These are phyloP conservation scores for Acrocyrtus sp. DNA, from an alignment of 2,888 invertebrate genomes.

Conservation along the genomic window DNA sequence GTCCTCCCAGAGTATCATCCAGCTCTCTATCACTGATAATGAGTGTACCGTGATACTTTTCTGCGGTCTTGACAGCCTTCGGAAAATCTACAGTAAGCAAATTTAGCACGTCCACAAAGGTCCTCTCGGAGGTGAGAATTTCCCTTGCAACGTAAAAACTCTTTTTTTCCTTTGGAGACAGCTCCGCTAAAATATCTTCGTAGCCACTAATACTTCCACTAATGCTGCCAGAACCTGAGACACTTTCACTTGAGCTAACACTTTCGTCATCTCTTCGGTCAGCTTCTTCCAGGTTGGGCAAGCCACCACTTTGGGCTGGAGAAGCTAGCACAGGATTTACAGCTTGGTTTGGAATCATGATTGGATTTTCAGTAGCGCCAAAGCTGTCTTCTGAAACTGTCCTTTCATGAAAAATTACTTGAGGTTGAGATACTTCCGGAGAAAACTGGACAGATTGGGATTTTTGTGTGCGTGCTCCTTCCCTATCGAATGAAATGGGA, in stretches of 20 bases:
- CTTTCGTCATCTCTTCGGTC: constrained; percentile 54
- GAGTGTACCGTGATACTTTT: constrained; percentile 64
- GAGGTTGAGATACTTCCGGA: constrained; percentile 28
- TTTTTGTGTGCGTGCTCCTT: constrained; percentile 6
- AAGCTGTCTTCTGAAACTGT: constrained; percentile 7
- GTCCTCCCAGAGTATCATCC: constrained; percentile 68
- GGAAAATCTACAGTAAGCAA: constrained; percentile 70
- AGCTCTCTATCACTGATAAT: constrained; percentile 68
- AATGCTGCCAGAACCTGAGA: constrained; percentile 23
- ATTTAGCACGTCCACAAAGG: constrained; percentile 70
- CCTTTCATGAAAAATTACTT: background rate
- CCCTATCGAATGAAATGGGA: constrained; percentile 10
- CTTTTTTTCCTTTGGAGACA: constrained; percentile 65
- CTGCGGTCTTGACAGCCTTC: constrained; percentile 65
- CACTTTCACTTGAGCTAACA: constrained; percentile 48
- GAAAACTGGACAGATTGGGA: constrained; percentile 50
- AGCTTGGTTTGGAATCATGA: background rate
- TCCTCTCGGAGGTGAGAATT: constrained; percentile 70
- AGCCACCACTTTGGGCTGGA: background rate
- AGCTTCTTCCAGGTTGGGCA: too few relatives aligned
- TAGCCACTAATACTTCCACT: constrained; percentile 43
- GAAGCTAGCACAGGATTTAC: background rate
- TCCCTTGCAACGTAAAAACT: constrained; percentile 70
- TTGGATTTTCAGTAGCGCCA: background rate
- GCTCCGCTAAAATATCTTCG: constrained; percentile 57